Evolutionary conservation across 2,797 vertebrate genomes (phyloP), one percentile per base, ranked within the genome.

Genomic region (Chromobotia macracanthus): DNA sequence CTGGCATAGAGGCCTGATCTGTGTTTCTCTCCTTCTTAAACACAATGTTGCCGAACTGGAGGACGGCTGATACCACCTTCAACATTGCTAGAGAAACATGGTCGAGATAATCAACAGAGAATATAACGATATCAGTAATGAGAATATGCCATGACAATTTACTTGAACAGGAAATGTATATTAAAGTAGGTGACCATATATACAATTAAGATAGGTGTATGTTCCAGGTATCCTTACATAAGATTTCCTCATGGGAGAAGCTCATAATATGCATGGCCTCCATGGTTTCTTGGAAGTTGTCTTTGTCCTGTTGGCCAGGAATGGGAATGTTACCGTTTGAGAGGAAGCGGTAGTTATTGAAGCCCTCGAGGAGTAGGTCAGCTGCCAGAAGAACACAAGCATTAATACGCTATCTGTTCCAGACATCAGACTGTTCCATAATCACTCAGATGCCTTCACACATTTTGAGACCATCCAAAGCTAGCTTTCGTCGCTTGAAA

Each of bases 191-290:
- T 38, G 28, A 28, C 1, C 28, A 4, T 28, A 28, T 28, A 28
- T 4, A n/a, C n/a, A n/a, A n/a, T n/a, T n/a, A n/a, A n/a, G n/a
- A n/a, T n/a, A n/a, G n/a, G n/a, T n/a, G n/a, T n/a, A n/a, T n/a
- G n/a, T n/a, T n/a, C n/a, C n/a, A n/a, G n/a, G n/a, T n/a, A n/a
- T 60, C 2, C 94, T 84, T 92, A 99, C 98, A 94, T 72, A 99
- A 80, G 82, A 99, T 95, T 91, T 99, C 97, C 2, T 99, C 98
- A 0, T 99, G 97, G 6, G 93, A 94, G 81, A 99, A 99, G 56
- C 96, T 97, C 98, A 99, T 99, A 82, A 99, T 99, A 81, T 97
- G 94, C 98, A 99, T 99, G 67, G 98, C 97, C 77, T 99, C 98
- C 98, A 99, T 99, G 1, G 98, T 98, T 89, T 99, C 98, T 83